Conservation (phyloP, 2,113 vertebrate genomes). For the Amphilophus citrinellus region DNA sequence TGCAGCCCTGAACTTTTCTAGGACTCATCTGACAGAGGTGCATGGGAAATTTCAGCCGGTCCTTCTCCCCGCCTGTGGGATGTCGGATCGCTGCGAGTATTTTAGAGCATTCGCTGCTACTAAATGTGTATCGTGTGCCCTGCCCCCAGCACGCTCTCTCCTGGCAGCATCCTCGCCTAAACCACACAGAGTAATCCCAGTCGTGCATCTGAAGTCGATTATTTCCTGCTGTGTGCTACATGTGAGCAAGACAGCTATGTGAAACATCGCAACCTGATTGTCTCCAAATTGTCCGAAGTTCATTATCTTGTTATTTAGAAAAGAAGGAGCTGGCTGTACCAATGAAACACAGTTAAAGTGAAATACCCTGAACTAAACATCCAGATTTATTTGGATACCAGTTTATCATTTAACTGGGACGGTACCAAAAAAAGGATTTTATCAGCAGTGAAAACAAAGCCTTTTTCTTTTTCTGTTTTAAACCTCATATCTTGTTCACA, state of each 20-base stretch:
- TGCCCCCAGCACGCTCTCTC: background rate
- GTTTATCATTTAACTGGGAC: background rate
- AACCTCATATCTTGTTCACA: background rate
- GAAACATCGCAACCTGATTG: fast-evolving
- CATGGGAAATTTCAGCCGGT: background rate
- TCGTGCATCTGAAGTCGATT: background rate
- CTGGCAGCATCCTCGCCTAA: background rate
- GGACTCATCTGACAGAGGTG: background rate
- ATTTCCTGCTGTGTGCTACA: background rate
- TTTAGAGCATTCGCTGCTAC: background rate
- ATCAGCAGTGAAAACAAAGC: background rate
- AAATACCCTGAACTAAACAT: background rate
- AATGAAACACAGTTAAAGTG: background rate
- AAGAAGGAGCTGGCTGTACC: fast-evolving
- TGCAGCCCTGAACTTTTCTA: background rate
- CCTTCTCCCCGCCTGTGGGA: too few relatives aligned
- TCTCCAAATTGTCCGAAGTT: background rate
- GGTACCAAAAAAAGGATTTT: background rate
- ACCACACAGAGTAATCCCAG: background rate
- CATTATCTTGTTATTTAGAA: background rate
- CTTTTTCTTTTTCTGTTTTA: background rate
- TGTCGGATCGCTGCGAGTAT: background rate
- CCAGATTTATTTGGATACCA: fast-evolving
- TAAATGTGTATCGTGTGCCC: background rate
- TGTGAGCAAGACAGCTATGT: background rate